These are phyloP conservation scores for Drosophila melanosoma DNA, from an alignment of 2,888 invertebrate genomes.

Conservation along the genomic window DNA sequence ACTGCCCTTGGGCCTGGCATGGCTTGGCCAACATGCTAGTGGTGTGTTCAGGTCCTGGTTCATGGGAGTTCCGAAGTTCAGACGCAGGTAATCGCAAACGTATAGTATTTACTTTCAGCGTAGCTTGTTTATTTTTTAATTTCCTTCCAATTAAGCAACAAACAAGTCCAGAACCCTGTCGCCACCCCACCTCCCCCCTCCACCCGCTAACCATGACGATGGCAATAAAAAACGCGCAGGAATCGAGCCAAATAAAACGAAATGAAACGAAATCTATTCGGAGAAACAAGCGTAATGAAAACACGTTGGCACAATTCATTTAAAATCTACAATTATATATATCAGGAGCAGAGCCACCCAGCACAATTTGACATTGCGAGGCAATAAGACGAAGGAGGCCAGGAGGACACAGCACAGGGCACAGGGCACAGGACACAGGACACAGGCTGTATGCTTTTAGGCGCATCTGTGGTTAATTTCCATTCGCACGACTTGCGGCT, in stretches of 20 bases:
- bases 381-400: constrained; percentile 2
- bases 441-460: constrained; percentile 57
- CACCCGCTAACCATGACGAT: constrained; percentile 16
- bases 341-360: not conserved
- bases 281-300: constrained; percentile 59
- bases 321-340: constrained; percentile 49
- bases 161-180: constrained; percentile 59
- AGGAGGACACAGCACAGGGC: not conserved
- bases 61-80: constrained; percentile 24
- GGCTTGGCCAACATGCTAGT: not conserved
- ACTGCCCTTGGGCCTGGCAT: constrained; percentile 57
- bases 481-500: constrained; percentile 59
- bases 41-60: constrained; percentile 6
- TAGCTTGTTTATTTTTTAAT: constrained; percentile 80
- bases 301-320: constrained; percentile 70
- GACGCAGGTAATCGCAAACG: constrained; percentile 71
- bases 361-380: constrained; percentile 43
- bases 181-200: not conserved
- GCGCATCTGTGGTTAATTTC: constrained; percentile 68
- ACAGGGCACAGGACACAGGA: constrained; percentile 37
- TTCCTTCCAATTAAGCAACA: constrained; percentile 82
- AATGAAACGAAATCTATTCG: constrained; percentile 51
- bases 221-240: constrained; percentile 61
- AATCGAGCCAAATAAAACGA: constrained; percentile 53
- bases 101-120: constrained; percentile 79